Evolutionary conservation across 2,888 invertebrate genomes (phyloP).

Genomic region (Phanerotoma sp.): DNA sequence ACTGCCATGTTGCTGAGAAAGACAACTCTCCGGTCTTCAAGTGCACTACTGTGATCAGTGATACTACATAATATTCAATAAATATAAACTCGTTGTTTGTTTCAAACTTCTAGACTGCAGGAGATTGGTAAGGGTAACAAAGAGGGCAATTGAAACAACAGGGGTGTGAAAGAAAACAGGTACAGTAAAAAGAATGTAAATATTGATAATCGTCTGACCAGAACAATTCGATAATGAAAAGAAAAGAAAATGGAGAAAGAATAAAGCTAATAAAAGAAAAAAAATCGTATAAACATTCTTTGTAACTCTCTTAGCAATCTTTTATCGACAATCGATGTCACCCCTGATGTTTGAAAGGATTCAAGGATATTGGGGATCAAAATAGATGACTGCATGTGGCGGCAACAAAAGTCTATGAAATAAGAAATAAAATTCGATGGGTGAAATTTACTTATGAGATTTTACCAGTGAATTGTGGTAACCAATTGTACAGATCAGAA

Average conservation of each 20-base stretch:
- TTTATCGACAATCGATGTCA: slow-evolving; percentile 33
- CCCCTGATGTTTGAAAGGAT: neutral
- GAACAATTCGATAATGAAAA: slow-evolving; percentile 7
- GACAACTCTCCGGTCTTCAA: slow-evolving; percentile 53
- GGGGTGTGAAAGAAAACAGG: slow-evolving; percentile 46
- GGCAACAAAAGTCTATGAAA: neutral
- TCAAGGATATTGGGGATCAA: neutral
- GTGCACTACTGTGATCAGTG: slow-evolving; percentile 57
- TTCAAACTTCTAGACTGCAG: slow-evolving; percentile 17
- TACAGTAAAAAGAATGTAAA: slow-evolving; percentile 48
- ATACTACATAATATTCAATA: slow-evolving; percentile 51
- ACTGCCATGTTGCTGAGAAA: slow-evolving; percentile 49
- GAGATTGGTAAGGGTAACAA: slow-evolving; percentile 20
- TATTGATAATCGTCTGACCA: slow-evolving; percentile 51
- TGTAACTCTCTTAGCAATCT: slow-evolving; percentile 27
- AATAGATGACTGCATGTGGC: neutral
- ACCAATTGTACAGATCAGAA: too few relatives aligned
- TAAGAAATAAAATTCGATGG: neutral
- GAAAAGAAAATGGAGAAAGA: slow-evolving; percentile 4
- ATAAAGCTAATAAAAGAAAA: neutral
- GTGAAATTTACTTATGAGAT: neutral
- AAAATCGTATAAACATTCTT: slow-evolving; percentile 22
- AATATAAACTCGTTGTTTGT: slow-evolving; percentile 32
- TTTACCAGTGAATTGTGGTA: too few relatives aligned
- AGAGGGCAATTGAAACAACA: too few relatives aligned